Conservation (phyloP, 2,797 vertebrate genomes). For the Phataginus tricuspis region DNA sequence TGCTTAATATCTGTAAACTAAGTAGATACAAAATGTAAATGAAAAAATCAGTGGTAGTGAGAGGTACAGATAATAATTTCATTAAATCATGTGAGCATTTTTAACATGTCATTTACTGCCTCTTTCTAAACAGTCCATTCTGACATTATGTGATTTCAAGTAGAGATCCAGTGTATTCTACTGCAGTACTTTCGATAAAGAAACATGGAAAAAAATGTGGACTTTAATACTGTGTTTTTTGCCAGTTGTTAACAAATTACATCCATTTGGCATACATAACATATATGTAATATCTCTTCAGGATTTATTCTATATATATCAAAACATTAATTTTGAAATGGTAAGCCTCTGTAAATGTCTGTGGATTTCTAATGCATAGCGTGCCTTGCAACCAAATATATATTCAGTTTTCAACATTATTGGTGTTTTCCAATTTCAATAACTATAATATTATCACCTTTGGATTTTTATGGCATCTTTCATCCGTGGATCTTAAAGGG, state of each 20-base stretch:
- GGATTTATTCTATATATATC: conserved; percentile 42
- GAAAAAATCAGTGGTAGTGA: conserved; percentile 59
- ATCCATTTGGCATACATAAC: conserved; percentile 51
- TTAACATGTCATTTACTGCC: conserved; percentile 34
- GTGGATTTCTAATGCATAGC: conserved; percentile 60
- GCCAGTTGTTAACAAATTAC: conserved; percentile 54
- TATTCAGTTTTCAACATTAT: conserved; percentile 73
- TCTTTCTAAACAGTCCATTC: conserved; percentile 47
- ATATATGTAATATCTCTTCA: conserved; percentile 34
- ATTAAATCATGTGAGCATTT: conserved; percentile 71
- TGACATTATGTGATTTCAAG: conserved; percentile 63
- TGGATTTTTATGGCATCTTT: conserved; percentile 81
- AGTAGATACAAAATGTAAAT: conserved; percentile 75
- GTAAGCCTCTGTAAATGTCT: conserved; percentile 63
- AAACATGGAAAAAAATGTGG: conserved; percentile 4
- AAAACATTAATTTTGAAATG: conserved; percentile 72
- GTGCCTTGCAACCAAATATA: conserved; percentile 65
- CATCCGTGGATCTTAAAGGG: conserved; percentile 81
- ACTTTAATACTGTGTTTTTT: conserved; percentile 56
- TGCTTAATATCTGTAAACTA: conserved; percentile 78
- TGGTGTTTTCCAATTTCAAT: conserved; percentile 80
- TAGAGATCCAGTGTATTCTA: conserved; percentile 28
- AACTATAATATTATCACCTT: conserved; percentile 80
- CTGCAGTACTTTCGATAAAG: conserved; percentile 40
- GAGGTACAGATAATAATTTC: conserved; percentile 64